phyloP scores from a whole-genome alignment of 2,113 vertebrate species.

The Gasterosteus aculeatus region DNA sequence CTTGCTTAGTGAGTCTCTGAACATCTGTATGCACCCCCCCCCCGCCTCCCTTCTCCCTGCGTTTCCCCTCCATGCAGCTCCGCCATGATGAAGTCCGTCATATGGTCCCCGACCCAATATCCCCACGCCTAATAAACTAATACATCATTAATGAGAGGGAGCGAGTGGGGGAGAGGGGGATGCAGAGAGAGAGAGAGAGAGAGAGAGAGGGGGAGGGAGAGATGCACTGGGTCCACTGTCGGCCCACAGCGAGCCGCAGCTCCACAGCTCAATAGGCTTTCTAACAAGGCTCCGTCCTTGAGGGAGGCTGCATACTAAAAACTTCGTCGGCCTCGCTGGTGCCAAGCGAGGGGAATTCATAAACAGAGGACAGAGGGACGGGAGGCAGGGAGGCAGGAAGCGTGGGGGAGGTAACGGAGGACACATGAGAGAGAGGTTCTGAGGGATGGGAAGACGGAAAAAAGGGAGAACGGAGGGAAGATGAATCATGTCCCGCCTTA shows the following conservation, averaged over 20 bases:
- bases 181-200: conserved; percentile 36
- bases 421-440: conserved; percentile 81
- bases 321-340: conserved; percentile 64
- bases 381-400: conserved; percentile 13
- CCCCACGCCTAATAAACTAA: conserved; percentile 79
- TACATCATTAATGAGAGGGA: conserved; percentile 80
- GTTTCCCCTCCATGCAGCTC: conserved; percentile 64
- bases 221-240: conserved; percentile 44
- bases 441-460: conserved; percentile 56
- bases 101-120: conserved; percentile 80
- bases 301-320: conserved; percentile 81
- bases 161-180: conserved; percentile 35
- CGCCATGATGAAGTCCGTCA: conserved; percentile 74
- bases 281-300: conserved; percentile 82
- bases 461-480: conserved; percentile 50
- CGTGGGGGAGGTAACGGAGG: conserved; percentile 48
- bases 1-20: conserved; percentile 15
- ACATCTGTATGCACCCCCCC: conserved; percentile 68
- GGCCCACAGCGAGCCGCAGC: conserved; percentile 62
- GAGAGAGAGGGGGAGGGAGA: conserved; percentile 57
- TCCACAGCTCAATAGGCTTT: conserved; percentile 80
- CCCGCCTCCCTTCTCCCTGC: conserved; percentile 30
- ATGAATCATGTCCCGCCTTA: conserved; percentile 73
- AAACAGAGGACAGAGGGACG: conserved; percentile 69
- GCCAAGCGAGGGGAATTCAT: conserved; percentile 80